Conservation (phyloP, 1,140 invertebrate genomes). For the Lucilia cuprina region DNA sequence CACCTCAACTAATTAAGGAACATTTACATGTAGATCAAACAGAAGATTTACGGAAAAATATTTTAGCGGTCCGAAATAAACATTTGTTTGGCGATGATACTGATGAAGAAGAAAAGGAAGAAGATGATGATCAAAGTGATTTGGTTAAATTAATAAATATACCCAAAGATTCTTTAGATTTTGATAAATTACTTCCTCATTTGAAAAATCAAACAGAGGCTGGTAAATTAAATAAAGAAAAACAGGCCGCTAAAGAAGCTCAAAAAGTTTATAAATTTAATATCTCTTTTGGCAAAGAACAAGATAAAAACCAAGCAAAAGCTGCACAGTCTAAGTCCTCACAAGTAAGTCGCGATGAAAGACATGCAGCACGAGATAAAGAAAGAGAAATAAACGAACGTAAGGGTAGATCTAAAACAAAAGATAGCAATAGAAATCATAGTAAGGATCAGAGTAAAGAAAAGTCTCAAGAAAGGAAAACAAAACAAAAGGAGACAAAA, state of each 20-base stretch:
- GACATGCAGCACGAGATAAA: background rate
- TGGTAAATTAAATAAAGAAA: background rate
- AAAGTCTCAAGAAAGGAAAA: background rate
- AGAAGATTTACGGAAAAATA: background rate
- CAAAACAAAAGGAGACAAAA: background rate
- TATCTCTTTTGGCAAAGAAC: background rate
- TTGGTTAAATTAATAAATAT: slow-evolving; percentile 19
- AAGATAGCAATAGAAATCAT: too few relatives aligned
- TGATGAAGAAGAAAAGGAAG: slow-evolving; percentile 17
- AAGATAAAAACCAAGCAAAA: background rate
- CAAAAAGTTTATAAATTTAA: background rate
- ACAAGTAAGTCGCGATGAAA: background rate
- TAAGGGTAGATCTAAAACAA: background rate
- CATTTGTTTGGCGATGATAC: slow-evolving; percentile 34
- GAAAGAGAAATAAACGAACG: background rate
- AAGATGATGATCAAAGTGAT: background rate
- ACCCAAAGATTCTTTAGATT: slow-evolving; percentile 36
- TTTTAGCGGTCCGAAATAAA: slow-evolving; percentile 1
- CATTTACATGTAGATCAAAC: slow-evolving; percentile 1
- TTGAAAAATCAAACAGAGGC: slow-evolving; percentile 3
- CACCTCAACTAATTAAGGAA: slow-evolving; percentile 34
- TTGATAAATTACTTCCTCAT: slow-evolving; percentile 35
- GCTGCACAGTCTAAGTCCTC: background rate
- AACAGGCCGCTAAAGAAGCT: background rate
- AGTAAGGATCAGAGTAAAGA: too few relatives aligned